Conservation (phyloP, 2,113 vertebrate genomes). For the Indicator maculatus region DNA sequence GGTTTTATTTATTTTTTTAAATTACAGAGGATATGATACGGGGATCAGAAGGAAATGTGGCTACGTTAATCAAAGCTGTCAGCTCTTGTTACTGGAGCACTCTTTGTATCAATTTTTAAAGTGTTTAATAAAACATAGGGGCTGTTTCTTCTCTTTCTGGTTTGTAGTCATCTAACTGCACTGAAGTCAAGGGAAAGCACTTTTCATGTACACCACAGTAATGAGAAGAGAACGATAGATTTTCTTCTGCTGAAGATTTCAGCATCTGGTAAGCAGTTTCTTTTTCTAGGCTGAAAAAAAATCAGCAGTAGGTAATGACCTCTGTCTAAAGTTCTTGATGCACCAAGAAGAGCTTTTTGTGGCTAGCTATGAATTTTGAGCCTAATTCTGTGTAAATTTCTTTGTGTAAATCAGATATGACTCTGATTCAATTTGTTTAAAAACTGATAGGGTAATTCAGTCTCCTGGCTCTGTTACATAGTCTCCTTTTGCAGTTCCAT, state of each 20-base stretch:
- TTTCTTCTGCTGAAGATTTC: neutral
- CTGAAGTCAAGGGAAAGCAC: constrained; percentile 4
- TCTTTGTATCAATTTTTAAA: constrained; percentile 59
- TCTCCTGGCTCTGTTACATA: neutral
- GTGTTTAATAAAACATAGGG: constrained; percentile 50
- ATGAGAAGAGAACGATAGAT: neutral
- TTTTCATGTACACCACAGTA: neutral
- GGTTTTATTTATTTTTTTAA: neutral
- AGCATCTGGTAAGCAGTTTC: neutral
- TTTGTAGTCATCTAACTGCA: neutral
- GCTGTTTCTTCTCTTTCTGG: neutral
- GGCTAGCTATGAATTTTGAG: neutral
- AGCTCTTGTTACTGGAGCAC: constrained; percentile 1
- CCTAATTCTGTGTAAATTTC: neutral
- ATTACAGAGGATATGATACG: neutral
- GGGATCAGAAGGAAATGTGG: neutral
- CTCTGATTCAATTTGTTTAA: neutral
- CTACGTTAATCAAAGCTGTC: constrained; percentile 8
- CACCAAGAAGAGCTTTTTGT: neutral
- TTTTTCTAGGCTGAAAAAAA: neutral
- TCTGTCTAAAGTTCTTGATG: neutral
- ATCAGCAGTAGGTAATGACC: neutral
- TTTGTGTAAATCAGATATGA: neutral
- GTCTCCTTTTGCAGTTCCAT: neutral
- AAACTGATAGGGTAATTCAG: neutral